Evolutionary conservation across 2,888 invertebrate species (phyloP), one percentile per base, ranked within the genome.

Genomic region (Tetrapedia diversipes): DNA sequence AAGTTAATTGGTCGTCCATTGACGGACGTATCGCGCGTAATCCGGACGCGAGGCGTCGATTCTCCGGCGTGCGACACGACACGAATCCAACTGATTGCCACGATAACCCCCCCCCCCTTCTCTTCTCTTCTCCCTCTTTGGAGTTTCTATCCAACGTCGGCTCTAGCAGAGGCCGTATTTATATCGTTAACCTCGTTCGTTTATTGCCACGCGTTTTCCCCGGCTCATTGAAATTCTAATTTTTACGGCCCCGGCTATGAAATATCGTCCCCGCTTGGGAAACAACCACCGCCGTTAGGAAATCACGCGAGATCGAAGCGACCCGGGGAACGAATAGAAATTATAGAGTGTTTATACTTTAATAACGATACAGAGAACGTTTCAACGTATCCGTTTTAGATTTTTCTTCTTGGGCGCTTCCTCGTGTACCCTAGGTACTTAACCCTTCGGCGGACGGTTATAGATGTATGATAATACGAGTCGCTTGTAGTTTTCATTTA

Each of bases 1-100:
- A 85, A 82, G 87, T 89, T 89, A 89, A 88, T 88, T 89, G 87
- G 85, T 83, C 86, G 85, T 57, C 79, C 81, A 82, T 83, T 83
- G 83, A 87, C 67, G 83, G 81, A 85, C 86, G 80, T 85, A 86
- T 87, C 86, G 80, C 84, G 85, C 83, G 83, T 86, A 87, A 87
- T 85, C 86, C 83, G 79, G 81, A 80, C 74, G 63, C 45, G 59
- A 47, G 37, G 49, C 65, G 57, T 57, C 68, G 75, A 64, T 64
- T 68, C 53, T 34, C 45, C 71, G 47, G 43, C 54, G 61, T 69
- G 70, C 53, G 71, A 81, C 68, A 54, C 69, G 54, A 74, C 29
- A 66, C 49, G 51, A n/a, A n/a, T n/a, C n/a, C 22, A 63, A 47
- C 37, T 74, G 82, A 83, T 83, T 77, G 82, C 71, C 51, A 24